Evolutionary conservation across 2,797 vertebrate species (phyloP).

Genomic region (Galago senegalensis): DNA sequence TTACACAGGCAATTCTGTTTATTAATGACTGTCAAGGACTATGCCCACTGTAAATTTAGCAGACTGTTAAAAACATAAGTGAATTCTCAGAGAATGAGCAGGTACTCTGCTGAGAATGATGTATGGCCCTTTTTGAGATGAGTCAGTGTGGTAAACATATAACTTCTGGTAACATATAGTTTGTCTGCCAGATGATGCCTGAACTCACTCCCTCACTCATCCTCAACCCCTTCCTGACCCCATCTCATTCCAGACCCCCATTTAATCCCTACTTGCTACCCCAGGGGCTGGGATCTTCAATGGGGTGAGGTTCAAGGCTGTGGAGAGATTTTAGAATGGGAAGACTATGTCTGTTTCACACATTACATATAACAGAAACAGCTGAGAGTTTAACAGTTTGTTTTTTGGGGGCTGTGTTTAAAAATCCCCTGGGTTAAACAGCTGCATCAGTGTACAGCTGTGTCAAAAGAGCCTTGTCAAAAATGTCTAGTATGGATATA

Average conservation of each 20-base stretch:
- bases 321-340: slow-evolving; percentile 49
- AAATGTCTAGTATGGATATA: slow-evolving; percentile 61
- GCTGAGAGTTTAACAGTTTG: slow-evolving; percentile 73
- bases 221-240: slow-evolving; percentile 69
- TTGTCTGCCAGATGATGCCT: slow-evolving; percentile 70
- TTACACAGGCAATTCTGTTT: not conserved
- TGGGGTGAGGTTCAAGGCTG: slow-evolving; percentile 23
- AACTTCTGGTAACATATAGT: slow-evolving; percentile 69
- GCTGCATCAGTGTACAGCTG: slow-evolving; percentile 71
- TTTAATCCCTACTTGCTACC: slow-evolving; percentile 41
- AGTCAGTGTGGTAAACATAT: slow-evolving; percentile 63
- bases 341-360: slow-evolving; percentile 76
- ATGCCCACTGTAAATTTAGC: not conserved
- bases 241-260: not conserved
- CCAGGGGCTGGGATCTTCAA: not conserved
- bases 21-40: not conserved
- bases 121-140: slow-evolving; percentile 37
- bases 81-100: slow-evolving; percentile 53
- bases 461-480: slow-evolving; percentile 75
- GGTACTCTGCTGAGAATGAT: slow-evolving; percentile 28
- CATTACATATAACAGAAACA: slow-evolving; percentile 77
- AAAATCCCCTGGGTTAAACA: slow-evolving; percentile 65
- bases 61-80: not conserved
- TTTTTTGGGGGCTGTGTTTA: slow-evolving; percentile 56
- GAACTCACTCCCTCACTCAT: slow-evolving; percentile 67